Conservation (phyloP, 2,797 vertebrate genomes). For the Macrochelys suwanniensis region DNA sequence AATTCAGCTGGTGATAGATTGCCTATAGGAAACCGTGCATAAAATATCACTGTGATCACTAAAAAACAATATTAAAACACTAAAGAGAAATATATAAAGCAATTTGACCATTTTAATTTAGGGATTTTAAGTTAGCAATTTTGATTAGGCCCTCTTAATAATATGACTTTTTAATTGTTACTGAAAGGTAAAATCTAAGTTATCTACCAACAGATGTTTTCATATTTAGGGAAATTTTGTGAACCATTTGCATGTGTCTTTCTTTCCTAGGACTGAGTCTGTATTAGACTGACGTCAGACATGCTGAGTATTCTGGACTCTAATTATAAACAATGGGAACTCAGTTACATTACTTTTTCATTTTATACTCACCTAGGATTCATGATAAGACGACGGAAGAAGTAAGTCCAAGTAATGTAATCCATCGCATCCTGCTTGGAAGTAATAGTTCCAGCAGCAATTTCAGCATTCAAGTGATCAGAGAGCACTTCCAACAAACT, state of each 20-base stretch:
- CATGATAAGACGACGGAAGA: constrained; percentile 97
- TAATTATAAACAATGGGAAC: neutral
- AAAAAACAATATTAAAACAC: constrained; percentile 16
- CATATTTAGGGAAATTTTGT: constrained; percentile 35
- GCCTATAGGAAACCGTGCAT: constrained; percentile 38
- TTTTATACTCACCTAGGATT: constrained; percentile 91
- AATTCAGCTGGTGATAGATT: constrained; percentile 47
- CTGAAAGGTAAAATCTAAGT: constrained; percentile 33
- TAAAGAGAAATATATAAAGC: constrained; percentile 45
- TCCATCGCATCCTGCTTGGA: constrained; percentile 99
- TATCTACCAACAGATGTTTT: constrained; percentile 57
- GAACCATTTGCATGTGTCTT: neutral
- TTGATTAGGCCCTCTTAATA: constrained; percentile 1
- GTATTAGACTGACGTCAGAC: neutral
- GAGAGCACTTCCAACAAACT: constrained; percentile 95
- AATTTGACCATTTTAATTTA: constrained; percentile 62
- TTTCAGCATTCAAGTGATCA: constrained; percentile 98
- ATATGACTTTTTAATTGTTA: constrained; percentile 34
- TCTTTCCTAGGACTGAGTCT: constrained; percentile 41
- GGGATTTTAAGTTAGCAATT: neutral
- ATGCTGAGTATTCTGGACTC: neutral
- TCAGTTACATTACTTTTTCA: constrained; percentile 23
- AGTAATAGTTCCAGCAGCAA: constrained; percentile 93
- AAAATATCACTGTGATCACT: constrained; percentile 20
- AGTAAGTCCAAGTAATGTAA: constrained; percentile 99